Evolutionary conservation across 2,113 vertebrate genomes (phyloP).

Genomic region (Neolamprologus caudopunctatus): DNA sequence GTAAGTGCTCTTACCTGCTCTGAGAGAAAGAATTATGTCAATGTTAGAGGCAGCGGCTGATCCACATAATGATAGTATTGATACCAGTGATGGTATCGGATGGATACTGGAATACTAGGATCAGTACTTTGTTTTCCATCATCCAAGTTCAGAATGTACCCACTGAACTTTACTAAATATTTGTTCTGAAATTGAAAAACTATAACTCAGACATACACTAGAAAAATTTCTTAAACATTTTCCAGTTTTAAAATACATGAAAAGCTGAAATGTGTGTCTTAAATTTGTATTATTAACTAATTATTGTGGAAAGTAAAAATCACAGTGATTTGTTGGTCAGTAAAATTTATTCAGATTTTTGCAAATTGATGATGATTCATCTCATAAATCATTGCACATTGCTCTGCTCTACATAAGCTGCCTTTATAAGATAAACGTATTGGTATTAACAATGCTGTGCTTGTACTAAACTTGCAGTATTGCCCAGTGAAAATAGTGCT

Average conservation of each 20-base stretch:
- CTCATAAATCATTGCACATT: background rate
- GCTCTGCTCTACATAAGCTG: background rate
- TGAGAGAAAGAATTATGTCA: background rate
- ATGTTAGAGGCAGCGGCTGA: background rate
- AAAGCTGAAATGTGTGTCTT: background rate
- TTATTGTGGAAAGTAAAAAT: background rate
- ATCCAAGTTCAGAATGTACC: background rate
- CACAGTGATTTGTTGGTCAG: background rate
- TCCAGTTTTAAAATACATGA: background rate
- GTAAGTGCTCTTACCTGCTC: background rate
- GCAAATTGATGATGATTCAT: background rate
- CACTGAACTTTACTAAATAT: background rate
- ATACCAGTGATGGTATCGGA: background rate
- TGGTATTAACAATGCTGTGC: background rate
- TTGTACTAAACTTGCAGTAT: background rate
- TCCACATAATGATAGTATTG: background rate
- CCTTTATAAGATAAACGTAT: background rate
- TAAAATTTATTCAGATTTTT: background rate
- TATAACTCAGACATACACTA: background rate
- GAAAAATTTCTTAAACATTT: background rate
- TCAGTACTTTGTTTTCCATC: background rate
- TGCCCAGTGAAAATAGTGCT: background rate
- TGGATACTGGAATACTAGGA: background rate
- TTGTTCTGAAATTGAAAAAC: background rate
- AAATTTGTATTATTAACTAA: background rate